Conservation (phyloP, 2,797 vertebrate species). For the Acridotheres tristis region DNA sequence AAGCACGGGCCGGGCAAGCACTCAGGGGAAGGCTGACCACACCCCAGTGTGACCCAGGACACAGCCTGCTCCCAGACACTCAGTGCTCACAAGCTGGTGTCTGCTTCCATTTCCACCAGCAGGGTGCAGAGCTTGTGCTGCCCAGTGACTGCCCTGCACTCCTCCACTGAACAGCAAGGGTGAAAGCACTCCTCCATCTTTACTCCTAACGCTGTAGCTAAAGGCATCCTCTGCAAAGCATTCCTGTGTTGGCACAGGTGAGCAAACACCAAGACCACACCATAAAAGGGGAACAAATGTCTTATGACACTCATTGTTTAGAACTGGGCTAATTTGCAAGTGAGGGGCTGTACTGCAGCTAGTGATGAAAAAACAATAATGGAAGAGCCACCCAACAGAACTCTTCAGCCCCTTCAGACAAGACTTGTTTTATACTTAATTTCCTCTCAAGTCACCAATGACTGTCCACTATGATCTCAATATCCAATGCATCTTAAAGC, state of each 20-base stretch:
- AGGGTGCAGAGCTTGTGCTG: background rate
- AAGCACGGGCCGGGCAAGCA: background rate
- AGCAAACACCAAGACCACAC: slow-evolving; percentile 6
- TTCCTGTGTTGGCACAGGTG: slow-evolving; percentile 2
- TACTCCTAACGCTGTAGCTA: background rate
- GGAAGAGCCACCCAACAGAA: background rate
- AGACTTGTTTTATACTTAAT: background rate
- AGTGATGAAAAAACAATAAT: background rate
- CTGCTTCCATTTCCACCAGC: background rate
- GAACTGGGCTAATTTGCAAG: background rate
- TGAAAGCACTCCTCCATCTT: background rate
- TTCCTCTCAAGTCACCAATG: background rate
- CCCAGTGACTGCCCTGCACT: background rate
- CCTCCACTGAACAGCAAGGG: background rate
- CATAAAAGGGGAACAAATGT: background rate
- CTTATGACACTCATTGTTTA: fast-evolving
- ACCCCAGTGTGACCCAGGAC: background rate
- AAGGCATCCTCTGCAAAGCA: background rate
- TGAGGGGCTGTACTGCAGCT: background rate
- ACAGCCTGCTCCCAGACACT: fast-evolving
- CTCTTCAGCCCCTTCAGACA: background rate
- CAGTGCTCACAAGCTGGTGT: background rate
- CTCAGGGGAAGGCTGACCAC: background rate
- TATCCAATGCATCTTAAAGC: background rate
- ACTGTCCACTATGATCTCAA: background rate